Conservation (phyloP, 2,797 vertebrate genomes). For the Betta splendens region DNA sequence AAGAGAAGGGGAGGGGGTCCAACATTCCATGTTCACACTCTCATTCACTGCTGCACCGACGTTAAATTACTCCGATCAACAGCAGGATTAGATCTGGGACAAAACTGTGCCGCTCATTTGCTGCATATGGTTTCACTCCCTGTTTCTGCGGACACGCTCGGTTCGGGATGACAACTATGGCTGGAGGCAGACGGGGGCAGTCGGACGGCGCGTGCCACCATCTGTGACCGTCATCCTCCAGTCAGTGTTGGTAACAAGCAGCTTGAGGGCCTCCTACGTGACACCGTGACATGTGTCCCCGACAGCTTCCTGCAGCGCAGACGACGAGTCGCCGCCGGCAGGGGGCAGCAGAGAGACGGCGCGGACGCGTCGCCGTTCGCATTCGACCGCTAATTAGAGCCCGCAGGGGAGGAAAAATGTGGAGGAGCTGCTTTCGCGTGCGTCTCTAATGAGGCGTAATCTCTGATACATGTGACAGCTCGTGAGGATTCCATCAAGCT, state of each 20-base stretch:
- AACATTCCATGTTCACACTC: conserved; percentile 8
- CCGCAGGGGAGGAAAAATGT: conserved; percentile 16
- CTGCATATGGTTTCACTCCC: conserved; percentile 9
- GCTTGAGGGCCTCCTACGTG: conserved; percentile 18
- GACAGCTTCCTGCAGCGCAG: conserved; percentile 39
- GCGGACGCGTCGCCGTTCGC: conserved; percentile 12
- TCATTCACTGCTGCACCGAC: neutral
- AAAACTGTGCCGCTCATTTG: conserved; percentile 21
- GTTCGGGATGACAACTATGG: conserved; percentile 23
- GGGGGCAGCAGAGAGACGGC: conserved; percentile 14
- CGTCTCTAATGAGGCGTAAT: conserved; percentile 53
- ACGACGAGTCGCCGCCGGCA: conserved; percentile 33
- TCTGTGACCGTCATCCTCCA: conserved; percentile 34
- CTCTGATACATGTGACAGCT: conserved; percentile 31
- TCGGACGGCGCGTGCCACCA: conserved; percentile 31
- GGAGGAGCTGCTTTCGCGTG: conserved; percentile 28
- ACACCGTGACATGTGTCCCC: conserved; percentile 23
- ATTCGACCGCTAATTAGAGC: conserved; percentile 51
- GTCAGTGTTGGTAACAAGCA: conserved; percentile 44
- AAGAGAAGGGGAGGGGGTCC: conserved; percentile 6
- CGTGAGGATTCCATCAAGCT: conserved; percentile 33
- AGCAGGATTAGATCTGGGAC: conserved; percentile 8
- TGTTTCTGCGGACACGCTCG: conserved; percentile 34
- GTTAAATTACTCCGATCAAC: conserved; percentile 5
- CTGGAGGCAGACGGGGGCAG: conserved; percentile 40